A percentile compares a stretch with the other conserved stretches of the same genome.
Conservation (phyloP, 2,888 invertebrate species). For the Andrena camellia region DNA sequence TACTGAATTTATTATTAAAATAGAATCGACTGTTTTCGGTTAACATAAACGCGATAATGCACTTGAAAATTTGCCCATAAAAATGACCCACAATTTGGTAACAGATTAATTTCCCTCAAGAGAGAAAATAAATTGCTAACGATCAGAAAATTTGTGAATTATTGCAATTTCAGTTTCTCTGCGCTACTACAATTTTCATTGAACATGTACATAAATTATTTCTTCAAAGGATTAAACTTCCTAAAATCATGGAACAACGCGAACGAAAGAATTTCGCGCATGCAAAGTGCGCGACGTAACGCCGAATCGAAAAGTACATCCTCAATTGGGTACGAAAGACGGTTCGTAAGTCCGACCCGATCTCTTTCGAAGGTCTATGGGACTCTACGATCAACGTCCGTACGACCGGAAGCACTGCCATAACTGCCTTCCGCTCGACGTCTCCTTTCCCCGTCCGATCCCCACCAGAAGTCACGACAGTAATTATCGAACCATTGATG, state of each 20-base stretch:
- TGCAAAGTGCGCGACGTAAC: not conserved
- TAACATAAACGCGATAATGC: too few species aligned
- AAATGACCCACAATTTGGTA: too few species aligned
- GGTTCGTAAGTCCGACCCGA: slow-evolving; percentile 60
- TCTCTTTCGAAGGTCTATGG: slow-evolving; percentile 73
- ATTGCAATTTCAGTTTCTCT: not conserved
- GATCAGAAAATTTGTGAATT: not conserved
- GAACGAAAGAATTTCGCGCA: not conserved
- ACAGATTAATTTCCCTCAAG: too few species aligned
- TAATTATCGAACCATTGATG: slow-evolving; percentile 70
- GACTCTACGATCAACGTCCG: slow-evolving; percentile 75
- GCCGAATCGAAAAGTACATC: not conserved
- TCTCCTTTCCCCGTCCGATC: slow-evolving; percentile 64
- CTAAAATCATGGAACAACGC: not conserved
- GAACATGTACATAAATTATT: too few species aligned
- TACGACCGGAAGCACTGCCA: slow-evolving; percentile 80
- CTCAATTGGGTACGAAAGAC: slow-evolving; percentile 30
- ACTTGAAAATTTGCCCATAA: too few species aligned
- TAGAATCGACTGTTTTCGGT: too few species aligned
- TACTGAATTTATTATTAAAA: too few species aligned
- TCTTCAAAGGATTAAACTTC: not conserved
- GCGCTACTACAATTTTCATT: not conserved
- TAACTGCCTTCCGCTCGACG: slow-evolving; percentile 80
- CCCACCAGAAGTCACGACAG: slow-evolving; percentile 63
- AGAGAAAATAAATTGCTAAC: too few species aligned